Evolutionary conservation across 2,797 vertebrate species (phyloP).

Genomic region (Botia kubotai): DNA sequence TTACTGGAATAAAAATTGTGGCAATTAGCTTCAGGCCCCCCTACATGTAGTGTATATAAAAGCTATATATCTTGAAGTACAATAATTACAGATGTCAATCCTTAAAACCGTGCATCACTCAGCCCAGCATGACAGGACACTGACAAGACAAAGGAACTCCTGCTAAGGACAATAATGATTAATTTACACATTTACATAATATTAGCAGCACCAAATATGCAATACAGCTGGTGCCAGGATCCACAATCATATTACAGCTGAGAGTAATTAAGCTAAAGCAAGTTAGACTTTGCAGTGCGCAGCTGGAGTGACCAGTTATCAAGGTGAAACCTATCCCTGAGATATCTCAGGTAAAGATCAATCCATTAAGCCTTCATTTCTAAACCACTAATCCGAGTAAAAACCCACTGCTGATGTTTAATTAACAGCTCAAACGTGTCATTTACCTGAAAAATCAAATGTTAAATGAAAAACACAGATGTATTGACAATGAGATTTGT

Average conservation of each 20-base stretch:
- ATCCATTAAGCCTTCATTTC: too few species aligned
- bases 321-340: too few species aligned
- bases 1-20: too few species aligned
- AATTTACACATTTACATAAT: constrained; percentile 24
- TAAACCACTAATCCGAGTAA: too few species aligned
- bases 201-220: constrained; percentile 33
- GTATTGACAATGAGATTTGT: neutral
- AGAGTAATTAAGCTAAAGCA: neutral
- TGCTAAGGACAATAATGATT: constrained; percentile 9
- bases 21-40: neutral
- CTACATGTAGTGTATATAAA: too few species aligned
- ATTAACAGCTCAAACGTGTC: constrained; percentile 7
- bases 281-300: neutral
- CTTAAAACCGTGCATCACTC: neutral
- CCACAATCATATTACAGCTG: neutral
- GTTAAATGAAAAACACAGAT: neutral
- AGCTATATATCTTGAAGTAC: too few species aligned
- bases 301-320: neutral
- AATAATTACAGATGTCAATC: neutral
- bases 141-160: constrained; percentile 13
- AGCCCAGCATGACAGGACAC: constrained; percentile 6
- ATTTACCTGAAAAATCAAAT: neutral
- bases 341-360: too few species aligned
- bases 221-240: neutral
- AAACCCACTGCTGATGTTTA: too few species aligned